Conservation (phyloP, 2,113 vertebrate species). For the Hypanus sabinus region DNA sequence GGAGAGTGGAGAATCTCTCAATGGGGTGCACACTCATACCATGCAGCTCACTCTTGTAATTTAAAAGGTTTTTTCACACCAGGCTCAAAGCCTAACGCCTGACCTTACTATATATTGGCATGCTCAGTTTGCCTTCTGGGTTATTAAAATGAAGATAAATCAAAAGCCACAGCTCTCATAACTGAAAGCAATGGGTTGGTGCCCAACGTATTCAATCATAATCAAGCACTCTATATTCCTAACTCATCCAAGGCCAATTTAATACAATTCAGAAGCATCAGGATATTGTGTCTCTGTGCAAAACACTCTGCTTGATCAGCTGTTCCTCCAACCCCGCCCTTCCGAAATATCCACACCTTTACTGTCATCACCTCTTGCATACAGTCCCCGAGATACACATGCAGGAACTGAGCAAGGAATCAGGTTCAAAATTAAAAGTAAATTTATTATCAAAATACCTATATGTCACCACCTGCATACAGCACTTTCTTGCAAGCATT, state of each 20-base stretch:
- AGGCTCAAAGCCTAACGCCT: not conserved
- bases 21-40: not conserved
- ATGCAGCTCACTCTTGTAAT: not conserved
- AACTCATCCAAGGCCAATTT: not conserved
- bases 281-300: not conserved
- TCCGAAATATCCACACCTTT: not conserved
- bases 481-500: too few relatives aligned
- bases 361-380: too few relatives aligned
- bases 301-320: not conserved
- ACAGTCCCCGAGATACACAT: not conserved
- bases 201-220: not conserved
- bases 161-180: not conserved
- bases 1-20: not conserved
- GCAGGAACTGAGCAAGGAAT: not conserved
- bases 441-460: too few relatives aligned
- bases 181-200: not conserved
- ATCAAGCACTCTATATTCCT: not conserved
- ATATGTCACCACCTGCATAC: too few relatives aligned
- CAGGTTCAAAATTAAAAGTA: not conserved
- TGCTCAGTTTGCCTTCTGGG: not conserved
- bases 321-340: too few relatives aligned
- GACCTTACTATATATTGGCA: too few relatives aligned
- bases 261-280: not conserved
- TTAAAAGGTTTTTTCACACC: not conserved
- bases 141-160: not conserved